Evolutionary conservation across 1,140 invertebrate genomes (phyloP), one percentile per base, ranked within the genome.

Genomic region (Steinernema feltiae): DNA sequence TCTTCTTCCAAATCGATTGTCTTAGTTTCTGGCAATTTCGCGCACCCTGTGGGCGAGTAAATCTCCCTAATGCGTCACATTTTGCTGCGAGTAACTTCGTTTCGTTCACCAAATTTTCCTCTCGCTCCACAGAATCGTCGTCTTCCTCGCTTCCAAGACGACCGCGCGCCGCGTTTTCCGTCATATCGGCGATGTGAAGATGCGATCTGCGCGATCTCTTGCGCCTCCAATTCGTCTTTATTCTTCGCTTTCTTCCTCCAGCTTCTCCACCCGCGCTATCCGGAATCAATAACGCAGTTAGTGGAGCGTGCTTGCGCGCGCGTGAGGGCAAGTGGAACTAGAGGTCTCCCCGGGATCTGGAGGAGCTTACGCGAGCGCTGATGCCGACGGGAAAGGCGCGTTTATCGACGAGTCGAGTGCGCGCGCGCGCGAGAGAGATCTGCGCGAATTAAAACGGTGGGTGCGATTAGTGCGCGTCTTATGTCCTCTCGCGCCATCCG

Each of bases 241-340:
- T 41, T 41, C 7, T 41, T 41, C 18, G 18, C 35, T 7, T 41
- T 18, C 7, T 7, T 41, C 35, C 53, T 63, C 53, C 53, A 3
- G 12, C 53, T 15, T 27, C 53, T 63, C 24, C 24, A 63, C 24
- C 53, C 53, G 12, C 24, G 24, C 53, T 63, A 63, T 63, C 53
- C 53, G 53, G 53, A 63, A 63, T 63, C 53, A 63, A 63, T 63
- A 63, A 63, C 53, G 53, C 24, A 17, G 53, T 63, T 63, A 63
- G 53, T 27, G 24, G 24, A n/a, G 53, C 3, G 53, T 3, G 53
- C 35, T 41, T 41, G 53, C 53, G 53, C 53, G 53, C 53, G 53
- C 15, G 24, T 3, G 53, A 63, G 53, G 24, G 53, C 53, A 63
- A 63, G 53, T 63, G 53, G 53, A 63, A 63, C 15, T 63, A 3